Evolutionary conservation across 2,113 vertebrate species (phyloP), one percentile per base, ranked within the genome.

Genomic region (Ascaphus truei): DNA sequence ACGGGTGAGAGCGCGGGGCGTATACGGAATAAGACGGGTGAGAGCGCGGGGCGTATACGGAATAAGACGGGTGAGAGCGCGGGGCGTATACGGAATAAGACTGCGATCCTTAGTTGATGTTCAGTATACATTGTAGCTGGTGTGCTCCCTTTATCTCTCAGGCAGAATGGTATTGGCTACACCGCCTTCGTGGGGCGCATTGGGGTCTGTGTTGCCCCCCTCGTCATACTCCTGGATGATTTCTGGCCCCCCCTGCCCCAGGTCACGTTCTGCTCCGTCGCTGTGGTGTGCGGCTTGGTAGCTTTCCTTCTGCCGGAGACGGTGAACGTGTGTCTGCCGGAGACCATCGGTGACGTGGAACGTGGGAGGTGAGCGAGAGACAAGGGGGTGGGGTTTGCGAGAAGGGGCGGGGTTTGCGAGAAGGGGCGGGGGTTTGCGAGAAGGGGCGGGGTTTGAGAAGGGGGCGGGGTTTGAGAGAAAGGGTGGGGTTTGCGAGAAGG

Each of bases 291-390:
- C 30, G 81, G 34, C 16, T 25, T 84, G 4, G 73, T 77, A 10
- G 80, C 86, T 3, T 72, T 82, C 29, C 82, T 79, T 7, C 81
- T 95, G 16, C 71, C 91, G 7, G 93, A 94, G 80, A 93, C 92
- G 0, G 76, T 73, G 34, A 72, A 79, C 45, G 68, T 60, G 3
- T 83, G 76, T 29, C 80, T 95, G 22, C 90, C 91, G 12, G 91
- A 95, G 73, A 92, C 90, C 30, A 90, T 94, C 26, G 83, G 89
- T 26, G 90, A 93, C 1, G 74, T 93, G 7, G 90, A 93, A 62
- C 39, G 71, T 53, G 80, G 74, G 5, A 86, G 89, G 92, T 92
- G 68, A 59, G 75, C 73, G 9, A 48, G n/a, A 10, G 37, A 15
- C 9, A 15, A 15, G 2, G 37, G 37, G 37, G 37, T 4, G 37